Conservation (phyloP, 2,888 invertebrate genomes). For the Sussaba pulchella region DNA sequence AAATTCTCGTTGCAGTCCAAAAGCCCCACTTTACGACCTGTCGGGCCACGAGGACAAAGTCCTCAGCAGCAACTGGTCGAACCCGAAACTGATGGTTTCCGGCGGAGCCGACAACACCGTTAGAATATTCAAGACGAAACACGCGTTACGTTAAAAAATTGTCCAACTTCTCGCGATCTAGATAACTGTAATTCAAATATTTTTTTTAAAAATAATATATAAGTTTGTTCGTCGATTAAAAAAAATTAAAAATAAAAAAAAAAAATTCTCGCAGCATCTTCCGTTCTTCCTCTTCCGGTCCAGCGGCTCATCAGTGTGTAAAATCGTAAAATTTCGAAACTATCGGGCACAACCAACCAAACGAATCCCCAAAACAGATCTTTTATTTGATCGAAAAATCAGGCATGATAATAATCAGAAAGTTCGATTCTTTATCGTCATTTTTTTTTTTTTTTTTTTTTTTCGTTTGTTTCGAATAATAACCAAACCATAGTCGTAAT, state of each 20-base stretch:
- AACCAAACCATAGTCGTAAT: slow-evolving; percentile 80
- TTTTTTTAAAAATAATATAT: slow-evolving; percentile 67
- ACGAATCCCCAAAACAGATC: slow-evolving; percentile 81
- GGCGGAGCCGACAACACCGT: slow-evolving; percentile 97
- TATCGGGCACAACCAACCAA: slow-evolving; percentile 37
- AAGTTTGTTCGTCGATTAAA: slow-evolving; percentile 44
- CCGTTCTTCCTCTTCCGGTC: background rate
- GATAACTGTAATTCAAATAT: slow-evolving; percentile 68
- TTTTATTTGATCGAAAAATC: slow-evolving; percentile 81
- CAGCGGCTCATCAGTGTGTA: slow-evolving; percentile 34
- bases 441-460: no score
- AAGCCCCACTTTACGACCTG: slow-evolving; percentile 96
- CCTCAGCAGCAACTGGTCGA: slow-evolving; percentile 97
- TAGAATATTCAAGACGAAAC: slow-evolving; percentile 92
- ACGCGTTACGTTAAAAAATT: slow-evolving; percentile 77
- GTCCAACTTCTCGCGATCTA: background rate
- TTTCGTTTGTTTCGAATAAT: slow-evolving; percentile 79
- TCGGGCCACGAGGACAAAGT: slow-evolving; percentile 97
- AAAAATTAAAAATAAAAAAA: background rate
- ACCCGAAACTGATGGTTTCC: slow-evolving; percentile 93
- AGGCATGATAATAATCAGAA: slow-evolving; percentile 80
- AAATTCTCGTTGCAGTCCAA: slow-evolving; percentile 88
- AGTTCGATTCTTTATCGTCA: slow-evolving; percentile 78
- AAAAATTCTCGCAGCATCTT: background rate
- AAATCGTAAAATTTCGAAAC: slow-evolving; percentile 48